Evolutionary conservation across 2,113 vertebrate species (phyloP).

Genomic region (Tor tambroides): DNA sequence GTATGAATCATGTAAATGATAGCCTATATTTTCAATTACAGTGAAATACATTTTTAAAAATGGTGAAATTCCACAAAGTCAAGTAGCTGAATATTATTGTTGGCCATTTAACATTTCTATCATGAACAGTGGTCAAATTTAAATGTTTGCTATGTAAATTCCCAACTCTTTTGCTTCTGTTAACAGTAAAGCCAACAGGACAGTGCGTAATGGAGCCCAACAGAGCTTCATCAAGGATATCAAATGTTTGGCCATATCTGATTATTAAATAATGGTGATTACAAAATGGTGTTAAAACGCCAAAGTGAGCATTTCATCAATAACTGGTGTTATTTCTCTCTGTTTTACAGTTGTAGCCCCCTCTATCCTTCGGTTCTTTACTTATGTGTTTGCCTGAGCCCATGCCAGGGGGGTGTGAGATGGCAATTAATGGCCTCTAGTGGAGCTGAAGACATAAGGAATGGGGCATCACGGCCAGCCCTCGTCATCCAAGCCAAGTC

Average conservation of each 20-base stretch:
- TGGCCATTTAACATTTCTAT: background rate
- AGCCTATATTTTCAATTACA: background rate
- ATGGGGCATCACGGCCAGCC: constrained; percentile 46
- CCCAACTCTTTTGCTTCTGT: too few relatives aligned
- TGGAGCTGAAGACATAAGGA: constrained; percentile 63
- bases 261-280: background rate
- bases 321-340: background rate
- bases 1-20: background rate
- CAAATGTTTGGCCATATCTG: background rate
- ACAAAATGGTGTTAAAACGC: background rate
- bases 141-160: too few relatives aligned
- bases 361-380: background rate
- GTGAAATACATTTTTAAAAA: background rate
- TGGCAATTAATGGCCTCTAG: constrained; percentile 78
- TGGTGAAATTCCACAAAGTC: background rate
- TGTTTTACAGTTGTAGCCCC: constrained; percentile 35
- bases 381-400: constrained; percentile 50
- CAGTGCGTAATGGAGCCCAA: background rate
- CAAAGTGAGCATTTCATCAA: background rate
- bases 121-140: too few relatives aligned
- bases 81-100: background rate
- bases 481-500: constrained; percentile 44
- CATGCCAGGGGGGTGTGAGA: constrained; percentile 60
- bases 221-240: background rate
- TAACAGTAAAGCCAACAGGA: background rate